Conservation (phyloP, 64 coral and sea anemone species). For the Acropora yongei region DNA sequence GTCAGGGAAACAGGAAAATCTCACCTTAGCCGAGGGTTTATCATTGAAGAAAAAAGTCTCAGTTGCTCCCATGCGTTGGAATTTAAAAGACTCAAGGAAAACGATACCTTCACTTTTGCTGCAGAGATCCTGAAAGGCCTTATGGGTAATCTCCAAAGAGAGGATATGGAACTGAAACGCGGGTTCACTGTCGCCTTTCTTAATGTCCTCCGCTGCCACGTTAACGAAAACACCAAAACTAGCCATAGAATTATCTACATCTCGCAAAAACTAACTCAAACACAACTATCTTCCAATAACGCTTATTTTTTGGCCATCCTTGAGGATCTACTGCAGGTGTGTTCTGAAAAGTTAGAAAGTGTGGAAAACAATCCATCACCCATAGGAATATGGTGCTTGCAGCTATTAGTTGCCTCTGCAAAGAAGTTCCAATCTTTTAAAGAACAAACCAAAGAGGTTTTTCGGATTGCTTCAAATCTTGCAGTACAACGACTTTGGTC, state of each 20-base stretch:
- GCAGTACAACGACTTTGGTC: slow-evolving; percentile 2
- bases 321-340: background rate
- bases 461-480: slow-evolving; percentile 8
- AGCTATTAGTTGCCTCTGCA: background rate
- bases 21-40: background rate
- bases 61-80: background rate
- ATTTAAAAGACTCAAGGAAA: slow-evolving; percentile 7
- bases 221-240: background rate
- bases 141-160: background rate
- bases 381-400: background rate
- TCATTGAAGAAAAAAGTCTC: background rate
- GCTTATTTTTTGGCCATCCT: background rate
- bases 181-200: background rate
- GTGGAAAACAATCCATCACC: background rate
- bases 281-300: background rate
- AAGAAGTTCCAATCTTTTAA: background rate
- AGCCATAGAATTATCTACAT: slow-evolving; percentile 4
- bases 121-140: slow-evolving; percentile 14
- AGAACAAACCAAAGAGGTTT: slow-evolving; percentile 4
- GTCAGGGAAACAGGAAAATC: slow-evolving; percentile 5
- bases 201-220: background rate
- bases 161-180: background rate
- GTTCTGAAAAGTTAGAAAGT: background rate
- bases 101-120: background rate
- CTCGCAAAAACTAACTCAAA: background rate